Conservation (phyloP, 35 echinoderm and acorn worm species). For the Ophioderma brevispina region DNA sequence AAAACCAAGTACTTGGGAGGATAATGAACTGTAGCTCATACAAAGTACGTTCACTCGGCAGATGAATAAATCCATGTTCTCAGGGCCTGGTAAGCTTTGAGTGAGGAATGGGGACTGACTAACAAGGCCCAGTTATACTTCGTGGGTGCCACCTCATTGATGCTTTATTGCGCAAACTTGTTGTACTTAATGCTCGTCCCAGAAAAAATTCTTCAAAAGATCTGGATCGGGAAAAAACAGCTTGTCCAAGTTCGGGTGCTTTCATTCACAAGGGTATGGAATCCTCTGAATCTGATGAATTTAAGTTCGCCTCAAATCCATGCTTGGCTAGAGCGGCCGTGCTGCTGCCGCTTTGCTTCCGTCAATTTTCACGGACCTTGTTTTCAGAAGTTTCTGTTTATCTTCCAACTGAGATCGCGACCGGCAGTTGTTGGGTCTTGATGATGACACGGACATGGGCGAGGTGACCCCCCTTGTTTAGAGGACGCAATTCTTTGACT, state of each 20-base stretch:
- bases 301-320: too few relatives aligned
- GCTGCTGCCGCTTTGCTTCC: neutral
- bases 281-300: too few relatives aligned
- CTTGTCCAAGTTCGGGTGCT: too few relatives aligned
- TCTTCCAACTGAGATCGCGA: neutral
- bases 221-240: neutral
- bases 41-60: neutral
- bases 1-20: neutral
- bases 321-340: too few relatives aligned
- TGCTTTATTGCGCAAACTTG: neutral
- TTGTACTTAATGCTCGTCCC: neutral
- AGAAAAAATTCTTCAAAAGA: neutral
- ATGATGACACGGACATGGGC: neutral
- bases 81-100: neutral
- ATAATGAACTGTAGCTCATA: neutral
- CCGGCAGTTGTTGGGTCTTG: neutral
- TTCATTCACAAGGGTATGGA: too few relatives aligned
- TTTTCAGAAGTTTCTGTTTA: neutral
- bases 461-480: neutral
- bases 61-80: neutral
- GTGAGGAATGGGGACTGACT: neutral
- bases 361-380: neutral
- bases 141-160: neutral
- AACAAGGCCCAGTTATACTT: neutral
- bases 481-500: neutral